These are phyloP conservation scores for Hirundichthys speculiger DNA, from an alignment of 2,113 vertebrate genomes.

Conservation along the genomic window DNA sequence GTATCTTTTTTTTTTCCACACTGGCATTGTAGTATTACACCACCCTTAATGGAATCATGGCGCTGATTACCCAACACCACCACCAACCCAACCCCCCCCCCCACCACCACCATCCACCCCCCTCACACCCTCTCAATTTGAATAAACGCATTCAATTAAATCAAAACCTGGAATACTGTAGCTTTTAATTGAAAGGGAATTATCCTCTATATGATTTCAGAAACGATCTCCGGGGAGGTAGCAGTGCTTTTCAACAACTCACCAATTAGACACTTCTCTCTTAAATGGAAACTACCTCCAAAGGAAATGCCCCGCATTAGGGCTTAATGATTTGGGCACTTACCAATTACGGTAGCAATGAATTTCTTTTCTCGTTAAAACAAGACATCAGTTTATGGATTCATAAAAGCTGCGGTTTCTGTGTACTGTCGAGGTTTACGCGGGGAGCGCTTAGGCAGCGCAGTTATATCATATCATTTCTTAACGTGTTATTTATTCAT, in stretches of 20 bases:
- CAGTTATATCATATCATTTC: conserved; percentile 12
- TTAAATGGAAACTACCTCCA: conserved; percentile 78
- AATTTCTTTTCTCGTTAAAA: conserved; percentile 79
- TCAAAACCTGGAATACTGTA: conserved; percentile 78
- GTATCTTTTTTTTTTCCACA: conserved; percentile 60
- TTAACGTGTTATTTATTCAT: conserved; percentile 15
- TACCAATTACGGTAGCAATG: conserved; percentile 76
- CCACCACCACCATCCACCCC: neutral
- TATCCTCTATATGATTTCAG: conserved; percentile 80
- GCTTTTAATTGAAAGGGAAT: conserved; percentile 83
- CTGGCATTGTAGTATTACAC: conserved; percentile 69
- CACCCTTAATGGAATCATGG: conserved; percentile 69
- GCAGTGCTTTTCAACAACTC: conserved; percentile 78
- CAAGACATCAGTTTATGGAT: conserved; percentile 78
- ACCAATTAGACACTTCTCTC: conserved; percentile 81
- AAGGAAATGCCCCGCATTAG: conserved; percentile 79
- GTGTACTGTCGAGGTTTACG: conserved; percentile 11
- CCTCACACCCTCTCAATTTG: conserved; percentile 56
- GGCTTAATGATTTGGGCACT: conserved; percentile 80
- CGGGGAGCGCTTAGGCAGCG: neutral
- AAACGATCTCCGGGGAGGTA: conserved; percentile 76
- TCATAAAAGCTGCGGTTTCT: conserved; percentile 67
- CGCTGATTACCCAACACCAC: conserved; percentile 5
- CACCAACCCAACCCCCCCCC: neutral
- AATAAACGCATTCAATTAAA: conserved; percentile 78